Evolutionary conservation across 2,888 invertebrate genomes (phyloP), one percentile per base, ranked within the genome.

Genomic region (Choreutis nemorana): DNA sequence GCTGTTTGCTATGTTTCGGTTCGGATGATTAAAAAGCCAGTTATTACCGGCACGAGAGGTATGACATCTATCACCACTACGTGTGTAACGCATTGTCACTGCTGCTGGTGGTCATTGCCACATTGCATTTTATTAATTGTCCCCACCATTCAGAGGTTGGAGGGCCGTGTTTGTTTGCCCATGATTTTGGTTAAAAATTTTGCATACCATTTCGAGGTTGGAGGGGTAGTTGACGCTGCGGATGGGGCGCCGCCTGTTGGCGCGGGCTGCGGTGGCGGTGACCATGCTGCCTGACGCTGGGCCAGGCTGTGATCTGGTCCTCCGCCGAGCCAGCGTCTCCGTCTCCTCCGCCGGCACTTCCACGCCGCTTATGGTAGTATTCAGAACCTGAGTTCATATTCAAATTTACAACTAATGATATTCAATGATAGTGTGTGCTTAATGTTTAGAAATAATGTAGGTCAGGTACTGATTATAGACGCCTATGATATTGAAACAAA

Each of bases 221-320:
- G 61, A 48, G 3, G 71, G 70, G 32, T 75, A 75, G 51, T 62
- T 68, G 23, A 72, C 72, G 33, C 45, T 67, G 9, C 55, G 51
- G 0, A 41, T 54, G 0, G 58, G 64, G 14, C 66, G 50, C n/a
- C 57, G 55, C 2, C 73, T 53, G 2, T 58, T 60, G 0, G 68
- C 58, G 2, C 77, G 54, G 0, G 70, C 56, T 4, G 70, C 62
- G 2, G 55, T 55, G 4, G 77, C 75, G 0, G 75, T 77, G 26
- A 56, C 29, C 10, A 63, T 30, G 34, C 46, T 62, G 2, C 72
- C 68, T 0, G 72, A 49, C 2, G 38, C 41, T 0, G 77, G 77
- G 0, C 75, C 75, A 2, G 77, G 77, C 37, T 72, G 71, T 0
- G 77, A 78, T 64, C 66, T 49, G 4, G 75, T 59, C 26, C 77